These are phyloP conservation scores for Apodemia duryi DNA, from an alignment of 2,888 invertebrate genomes.

Conservation along the genomic window DNA sequence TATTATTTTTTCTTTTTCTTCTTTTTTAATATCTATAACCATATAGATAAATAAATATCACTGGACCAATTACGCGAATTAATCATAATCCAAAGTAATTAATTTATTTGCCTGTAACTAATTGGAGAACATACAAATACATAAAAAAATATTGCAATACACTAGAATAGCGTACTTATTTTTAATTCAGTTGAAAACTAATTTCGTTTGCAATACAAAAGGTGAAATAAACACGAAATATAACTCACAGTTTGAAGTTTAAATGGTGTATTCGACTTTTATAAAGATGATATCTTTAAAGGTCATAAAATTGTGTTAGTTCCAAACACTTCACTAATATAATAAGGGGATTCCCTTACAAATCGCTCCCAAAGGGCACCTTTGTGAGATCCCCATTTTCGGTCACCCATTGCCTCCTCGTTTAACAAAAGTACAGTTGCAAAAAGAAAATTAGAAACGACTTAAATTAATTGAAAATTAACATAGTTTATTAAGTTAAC, in stretches of 20 bases:
- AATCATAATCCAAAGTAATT: too few relatives aligned
- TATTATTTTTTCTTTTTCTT: too few relatives aligned
- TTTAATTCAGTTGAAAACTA: background rate
- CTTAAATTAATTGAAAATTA: background rate
- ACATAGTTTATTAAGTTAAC: background rate
- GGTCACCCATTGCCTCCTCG: background rate
- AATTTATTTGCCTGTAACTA: too few relatives aligned
- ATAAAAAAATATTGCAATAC: background rate
- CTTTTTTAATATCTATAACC: too few relatives aligned
- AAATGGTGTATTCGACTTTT: background rate
- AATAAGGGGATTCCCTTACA: constrained; percentile 1
- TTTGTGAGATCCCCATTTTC: constrained; percentile 12
- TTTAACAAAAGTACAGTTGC: background rate
- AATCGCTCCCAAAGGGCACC: constrained; percentile 7
- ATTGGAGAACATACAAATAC: too few relatives aligned
- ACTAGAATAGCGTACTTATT: background rate
- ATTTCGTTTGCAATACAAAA: background rate
- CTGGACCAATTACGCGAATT: too few relatives aligned
- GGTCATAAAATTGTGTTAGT: constrained; percentile 13
- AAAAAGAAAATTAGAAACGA: background rate
- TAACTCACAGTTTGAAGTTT: background rate
- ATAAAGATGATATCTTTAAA: background rate
- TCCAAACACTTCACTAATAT: constrained; percentile 10
- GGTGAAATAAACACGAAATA: background rate
- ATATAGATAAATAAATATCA: too few relatives aligned